Evolutionary conservation across 2,888 invertebrate species (phyloP).

Genomic region (Polia nebulosa): DNA sequence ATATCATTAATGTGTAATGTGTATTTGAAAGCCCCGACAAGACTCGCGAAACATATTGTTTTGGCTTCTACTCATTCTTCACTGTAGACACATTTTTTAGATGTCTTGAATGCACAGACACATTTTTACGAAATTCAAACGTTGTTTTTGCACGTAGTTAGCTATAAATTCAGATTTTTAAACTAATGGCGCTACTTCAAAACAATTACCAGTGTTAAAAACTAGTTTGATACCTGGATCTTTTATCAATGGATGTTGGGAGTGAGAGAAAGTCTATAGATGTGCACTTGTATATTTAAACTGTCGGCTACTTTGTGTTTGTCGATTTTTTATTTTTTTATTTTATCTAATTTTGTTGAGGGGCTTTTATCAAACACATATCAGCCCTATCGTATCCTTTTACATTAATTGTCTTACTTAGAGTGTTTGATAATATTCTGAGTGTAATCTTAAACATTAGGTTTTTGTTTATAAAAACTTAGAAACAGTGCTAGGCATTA

Average conservation of each 20-base stretch:
- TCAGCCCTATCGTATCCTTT: too few relatives aligned
- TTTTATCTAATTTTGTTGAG: too few relatives aligned
- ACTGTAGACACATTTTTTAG: slow-evolving; percentile 45
- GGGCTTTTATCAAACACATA: too few relatives aligned
- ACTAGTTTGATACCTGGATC: slow-evolving; percentile 16
- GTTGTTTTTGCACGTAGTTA: slow-evolving; percentile 38
- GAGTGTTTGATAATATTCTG: not conserved
- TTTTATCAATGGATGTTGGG: not conserved
- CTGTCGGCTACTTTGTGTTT: not conserved
- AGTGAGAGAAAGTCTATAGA: not conserved
- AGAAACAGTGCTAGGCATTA: slow-evolving; percentile 33
- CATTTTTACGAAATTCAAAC: slow-evolving; percentile 48
- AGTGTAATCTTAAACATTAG: not conserved
- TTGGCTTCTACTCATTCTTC: slow-evolving; percentile 48
- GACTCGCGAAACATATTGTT: slow-evolving; percentile 50
- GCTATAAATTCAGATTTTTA: slow-evolving; percentile 38
- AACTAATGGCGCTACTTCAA: slow-evolving; percentile 17
- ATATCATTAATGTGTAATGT: slow-evolving; percentile 50
- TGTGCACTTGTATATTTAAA: not conserved
- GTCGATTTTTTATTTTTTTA: too few relatives aligned
- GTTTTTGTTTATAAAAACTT: slow-evolving; percentile 17
- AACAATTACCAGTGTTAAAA: slow-evolving; percentile 18
- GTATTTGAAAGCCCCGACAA: slow-evolving; percentile 43
- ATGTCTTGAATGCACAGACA: slow-evolving; percentile 54
- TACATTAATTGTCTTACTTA: too few relatives aligned